phyloP scores from a whole-genome alignment of 2,888 invertebrate genomes.

The Leptinotarsa peninsularis region DNA sequence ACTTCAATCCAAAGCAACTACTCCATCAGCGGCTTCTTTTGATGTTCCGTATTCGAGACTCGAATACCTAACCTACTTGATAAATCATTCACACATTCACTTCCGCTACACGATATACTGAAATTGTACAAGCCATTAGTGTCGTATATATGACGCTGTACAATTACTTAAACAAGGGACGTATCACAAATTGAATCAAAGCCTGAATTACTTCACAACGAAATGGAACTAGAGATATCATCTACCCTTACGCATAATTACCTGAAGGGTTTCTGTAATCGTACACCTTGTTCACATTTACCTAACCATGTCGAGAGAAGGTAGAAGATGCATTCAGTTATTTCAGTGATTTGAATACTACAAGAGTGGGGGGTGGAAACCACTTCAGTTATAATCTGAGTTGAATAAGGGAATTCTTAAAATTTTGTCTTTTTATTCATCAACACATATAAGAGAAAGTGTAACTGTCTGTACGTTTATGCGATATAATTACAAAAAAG shows the following conservation, averaged over 20 bases:
- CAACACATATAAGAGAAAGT: no score
- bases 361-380: no score
- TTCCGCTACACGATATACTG: conserved; percentile 23
- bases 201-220: conserved; percentile 25
- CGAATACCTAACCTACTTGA: neutral
- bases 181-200: conserved; percentile 40
- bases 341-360: neutral
- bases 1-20: no score
- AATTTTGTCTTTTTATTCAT: no score
- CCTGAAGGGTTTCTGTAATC: conserved; percentile 29
- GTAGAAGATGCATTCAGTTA: neutral
- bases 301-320: neutral
- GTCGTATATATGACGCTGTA: conserved; percentile 32
- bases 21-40: neutral
- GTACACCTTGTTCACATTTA: conserved; percentile 19
- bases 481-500: no score
- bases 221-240: conserved; percentile 32
- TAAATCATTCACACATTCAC: conserved; percentile 12
- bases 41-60: neutral
- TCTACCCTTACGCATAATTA: conserved; percentile 35
- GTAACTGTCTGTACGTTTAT: no score
- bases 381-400: no score
- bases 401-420: no score
- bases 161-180: conserved; percentile 37
- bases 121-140: conserved; percentile 32